phyloP scores from a whole-genome alignment of 2,888 invertebrate genomes.

The Margaritifera margaritifera region DNA sequence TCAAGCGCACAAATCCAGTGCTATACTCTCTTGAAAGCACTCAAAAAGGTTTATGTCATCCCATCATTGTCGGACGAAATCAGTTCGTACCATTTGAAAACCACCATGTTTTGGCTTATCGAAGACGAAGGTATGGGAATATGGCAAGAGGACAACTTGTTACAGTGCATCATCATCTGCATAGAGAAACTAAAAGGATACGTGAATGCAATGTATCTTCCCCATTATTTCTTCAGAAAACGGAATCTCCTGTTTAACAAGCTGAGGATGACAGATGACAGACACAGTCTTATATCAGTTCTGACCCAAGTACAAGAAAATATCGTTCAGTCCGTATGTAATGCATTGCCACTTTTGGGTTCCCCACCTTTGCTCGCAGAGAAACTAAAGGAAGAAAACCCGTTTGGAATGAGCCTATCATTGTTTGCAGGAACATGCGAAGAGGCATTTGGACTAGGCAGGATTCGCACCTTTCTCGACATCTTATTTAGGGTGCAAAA shows the following conservation, averaged over 20 bases:
- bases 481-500: too few species aligned
- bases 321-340: too few species aligned
- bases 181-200: not conserved
- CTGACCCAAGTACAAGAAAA: too few species aligned
- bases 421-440: not conserved
- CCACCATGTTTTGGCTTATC: not conserved
- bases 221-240: constrained; percentile 1
- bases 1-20: constrained; percentile 1
- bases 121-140: not conserved
- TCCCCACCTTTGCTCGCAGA: too few species aligned
- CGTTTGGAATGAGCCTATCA: too few species aligned
- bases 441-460: not conserved
- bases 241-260: constrained; percentile 1
- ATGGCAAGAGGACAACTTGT: not conserved
- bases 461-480: too few species aligned
- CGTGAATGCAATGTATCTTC: not conserved
- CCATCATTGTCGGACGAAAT: not conserved
- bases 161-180: not conserved
- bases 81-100: constrained; percentile 7
- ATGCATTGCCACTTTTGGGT: too few species aligned
- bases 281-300: too few species aligned
- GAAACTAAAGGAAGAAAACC: too few species aligned
- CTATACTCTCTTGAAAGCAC: not conserved
- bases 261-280: not conserved
- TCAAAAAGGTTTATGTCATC: not conserved